Conservation (phyloP, 2,113 vertebrate genomes). For the Leptobrachium ailaonicum region DNA sequence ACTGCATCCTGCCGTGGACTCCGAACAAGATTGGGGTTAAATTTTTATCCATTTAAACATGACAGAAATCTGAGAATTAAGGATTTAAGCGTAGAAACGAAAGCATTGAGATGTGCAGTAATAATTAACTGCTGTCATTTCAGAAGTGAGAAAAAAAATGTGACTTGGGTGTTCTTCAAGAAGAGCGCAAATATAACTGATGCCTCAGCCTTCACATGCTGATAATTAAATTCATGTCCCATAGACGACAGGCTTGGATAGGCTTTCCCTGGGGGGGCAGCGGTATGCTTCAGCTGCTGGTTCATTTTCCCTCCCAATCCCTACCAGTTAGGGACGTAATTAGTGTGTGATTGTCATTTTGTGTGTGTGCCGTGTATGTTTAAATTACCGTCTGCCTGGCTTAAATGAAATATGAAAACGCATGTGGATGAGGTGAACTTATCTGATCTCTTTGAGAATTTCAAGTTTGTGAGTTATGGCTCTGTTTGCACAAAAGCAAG, state of each 20-base stretch:
- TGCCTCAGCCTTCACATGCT: not conserved
- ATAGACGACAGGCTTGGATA: not conserved
- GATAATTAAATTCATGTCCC: slow-evolving; percentile 7
- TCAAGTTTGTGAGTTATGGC: no score
- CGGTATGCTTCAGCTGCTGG: not conserved
- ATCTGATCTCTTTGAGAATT: no score
- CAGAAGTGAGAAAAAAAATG: not conserved
- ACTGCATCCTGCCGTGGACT: no score
- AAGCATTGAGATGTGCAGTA: not conserved
- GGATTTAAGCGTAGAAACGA: not conserved
- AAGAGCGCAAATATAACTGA: not conserved
- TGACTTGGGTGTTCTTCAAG: not conserved
- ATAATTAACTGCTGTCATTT: not conserved
- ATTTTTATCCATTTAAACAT: no score
- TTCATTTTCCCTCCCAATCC: not conserved
- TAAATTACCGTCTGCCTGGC: not conserved
- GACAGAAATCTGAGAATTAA: slow-evolving; percentile 46
- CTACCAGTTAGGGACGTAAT: not conserved
- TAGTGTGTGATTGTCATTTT: not conserved
- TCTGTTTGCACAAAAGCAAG: no score
- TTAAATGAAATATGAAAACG: no score
- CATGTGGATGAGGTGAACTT: no score
- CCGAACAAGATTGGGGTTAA: no score
- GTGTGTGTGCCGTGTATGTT: not conserved
- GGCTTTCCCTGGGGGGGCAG: not conserved